Evolutionary conservation across 2,888 invertebrate species (phyloP).

Genomic region (Nephrocerus scutellatus): DNA sequence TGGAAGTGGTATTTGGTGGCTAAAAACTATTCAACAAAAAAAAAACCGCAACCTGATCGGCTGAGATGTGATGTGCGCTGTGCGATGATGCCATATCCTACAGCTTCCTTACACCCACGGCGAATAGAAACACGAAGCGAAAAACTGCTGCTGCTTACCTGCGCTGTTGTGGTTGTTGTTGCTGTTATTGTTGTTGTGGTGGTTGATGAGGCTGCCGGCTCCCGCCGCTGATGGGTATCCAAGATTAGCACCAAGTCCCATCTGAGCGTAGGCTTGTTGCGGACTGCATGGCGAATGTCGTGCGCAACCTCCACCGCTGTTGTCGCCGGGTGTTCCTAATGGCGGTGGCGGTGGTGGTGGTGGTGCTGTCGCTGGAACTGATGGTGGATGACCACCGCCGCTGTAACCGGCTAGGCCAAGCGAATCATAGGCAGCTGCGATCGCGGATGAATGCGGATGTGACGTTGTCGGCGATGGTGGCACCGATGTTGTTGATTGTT

Average conservation of each 20-base stretch:
- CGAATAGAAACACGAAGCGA: slow-evolving; percentile 42
- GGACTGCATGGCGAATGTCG: slow-evolving; percentile 61
- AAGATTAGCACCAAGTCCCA: slow-evolving; percentile 12
- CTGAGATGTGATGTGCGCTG: too few relatives aligned
- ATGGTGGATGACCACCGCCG: slow-evolving; percentile 32
- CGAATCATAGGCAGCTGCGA: slow-evolving; percentile 48
- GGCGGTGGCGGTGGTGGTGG: slow-evolving; percentile 22
- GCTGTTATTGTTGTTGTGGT: slow-evolving; percentile 19
- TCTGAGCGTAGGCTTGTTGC: slow-evolving; percentile 47
- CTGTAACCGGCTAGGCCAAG: slow-evolving; percentile 48
- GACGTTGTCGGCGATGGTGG: slow-evolving; percentile 25
- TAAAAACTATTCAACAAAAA: too few relatives aligned
- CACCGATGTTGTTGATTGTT: slow-evolving; percentile 15
- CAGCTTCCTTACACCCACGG: slow-evolving; percentile 44
- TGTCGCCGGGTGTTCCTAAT: slow-evolving; percentile 6
- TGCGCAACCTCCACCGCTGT: slow-evolving; percentile 37
- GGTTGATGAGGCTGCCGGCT: slow-evolving; percentile 24
- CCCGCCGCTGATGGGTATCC: slow-evolving; percentile 22
- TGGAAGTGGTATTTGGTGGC: too few relatives aligned
- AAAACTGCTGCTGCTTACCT: slow-evolving; percentile 41
- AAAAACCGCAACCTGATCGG: too few relatives aligned
- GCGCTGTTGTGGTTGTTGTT: slow-evolving; percentile 20
- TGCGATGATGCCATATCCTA: too few relatives aligned
- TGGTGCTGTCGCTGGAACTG: slow-evolving; percentile 28
- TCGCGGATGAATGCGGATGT: slow-evolving; percentile 22